phyloP scores from a whole-genome alignment of 2,113 vertebrate species.

The Trematomus loennbergii region DNA sequence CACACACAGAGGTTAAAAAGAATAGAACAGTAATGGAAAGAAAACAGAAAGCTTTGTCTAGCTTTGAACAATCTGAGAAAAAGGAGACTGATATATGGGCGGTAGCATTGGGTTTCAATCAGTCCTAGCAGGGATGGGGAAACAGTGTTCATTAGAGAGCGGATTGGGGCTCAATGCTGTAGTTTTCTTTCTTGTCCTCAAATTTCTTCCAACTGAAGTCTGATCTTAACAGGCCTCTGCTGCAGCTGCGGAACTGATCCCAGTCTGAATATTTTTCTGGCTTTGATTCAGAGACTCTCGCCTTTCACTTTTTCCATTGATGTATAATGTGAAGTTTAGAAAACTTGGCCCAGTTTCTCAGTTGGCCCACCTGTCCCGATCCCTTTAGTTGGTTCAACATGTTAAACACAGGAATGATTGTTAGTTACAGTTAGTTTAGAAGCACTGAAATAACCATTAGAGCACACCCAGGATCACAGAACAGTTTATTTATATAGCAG shows the following conservation, averaged over 20 bases:
- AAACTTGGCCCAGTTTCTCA: conserved; percentile 27
- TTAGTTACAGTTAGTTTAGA: neutral
- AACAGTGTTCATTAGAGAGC: conserved; percentile 28
- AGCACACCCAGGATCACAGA: neutral
- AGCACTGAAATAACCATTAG: neutral
- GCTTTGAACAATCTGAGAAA: conserved; percentile 12
- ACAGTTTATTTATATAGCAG: neutral
- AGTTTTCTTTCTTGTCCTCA: conserved; percentile 10
- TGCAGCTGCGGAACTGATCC: conserved; percentile 24
- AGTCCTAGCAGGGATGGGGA: conserved; percentile 24
- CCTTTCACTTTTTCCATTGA: conserved; percentile 1
- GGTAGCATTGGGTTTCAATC: conserved; percentile 31
- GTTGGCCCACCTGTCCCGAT: neutral
- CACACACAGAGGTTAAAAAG: neutral
- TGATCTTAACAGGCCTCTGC: conserved; percentile 10
- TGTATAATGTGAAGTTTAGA: conserved; percentile 3
- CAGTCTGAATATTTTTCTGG: conserved; percentile 5
- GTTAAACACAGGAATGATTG: conserved; percentile 10
- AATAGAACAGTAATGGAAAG: neutral
- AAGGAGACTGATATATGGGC: neutral
- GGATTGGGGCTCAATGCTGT: conserved; percentile 29
- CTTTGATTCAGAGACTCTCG: conserved; percentile 28
- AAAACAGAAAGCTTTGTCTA: neutral
- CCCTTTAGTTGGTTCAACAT: neutral
- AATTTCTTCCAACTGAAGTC: conserved; percentile 20